Conservation (phyloP, 2,888 invertebrate species). For the Phyto melanocephala region DNA sequence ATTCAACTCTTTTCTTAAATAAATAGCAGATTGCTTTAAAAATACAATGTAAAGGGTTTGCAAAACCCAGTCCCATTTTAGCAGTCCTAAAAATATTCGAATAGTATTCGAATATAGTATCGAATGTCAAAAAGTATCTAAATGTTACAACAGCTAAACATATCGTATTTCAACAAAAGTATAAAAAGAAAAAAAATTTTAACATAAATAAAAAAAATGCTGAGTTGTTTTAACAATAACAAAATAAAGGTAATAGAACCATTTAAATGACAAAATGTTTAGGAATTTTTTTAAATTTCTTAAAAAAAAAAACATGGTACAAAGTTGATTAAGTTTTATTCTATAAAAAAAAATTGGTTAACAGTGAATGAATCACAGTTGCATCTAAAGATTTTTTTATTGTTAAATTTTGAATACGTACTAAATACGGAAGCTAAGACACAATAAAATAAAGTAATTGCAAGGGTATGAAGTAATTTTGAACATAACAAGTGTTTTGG, state of each 20-base stretch:
- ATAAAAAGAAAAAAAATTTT: background rate
- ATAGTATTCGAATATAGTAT: too few relatives aligned
- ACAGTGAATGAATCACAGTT: background rate
- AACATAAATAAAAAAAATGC: slow-evolving; percentile 8
- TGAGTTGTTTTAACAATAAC: background rate
- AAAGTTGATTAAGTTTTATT: background rate
- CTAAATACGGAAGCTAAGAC: too few relatives aligned
- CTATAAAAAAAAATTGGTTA: background rate
- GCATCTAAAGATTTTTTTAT: background rate
- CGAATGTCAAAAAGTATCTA: too few relatives aligned
- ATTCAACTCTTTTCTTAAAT: too few relatives aligned
- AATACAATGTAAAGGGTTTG: too few relatives aligned
- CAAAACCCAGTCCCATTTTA: too few relatives aligned
- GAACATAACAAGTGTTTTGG: too few relatives aligned
- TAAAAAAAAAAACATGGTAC: background rate
- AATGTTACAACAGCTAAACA: background rate
- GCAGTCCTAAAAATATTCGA: too few relatives aligned
- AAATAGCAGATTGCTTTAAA: too few relatives aligned
- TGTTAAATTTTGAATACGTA: too few relatives aligned
- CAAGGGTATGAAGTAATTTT: too few relatives aligned
- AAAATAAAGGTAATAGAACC: background rate
- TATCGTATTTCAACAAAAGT: slow-evolving; percentile 44
- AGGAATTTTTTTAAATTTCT: background rate
- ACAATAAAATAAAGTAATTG: background rate
- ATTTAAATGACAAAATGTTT: slow-evolving; percentile 17